Evolutionary conservation across 64 coral and sea anemone genomes (phyloP), one percentile per base, ranked within the genome.

Genomic region (Cladopsammia gracilis): DNA sequence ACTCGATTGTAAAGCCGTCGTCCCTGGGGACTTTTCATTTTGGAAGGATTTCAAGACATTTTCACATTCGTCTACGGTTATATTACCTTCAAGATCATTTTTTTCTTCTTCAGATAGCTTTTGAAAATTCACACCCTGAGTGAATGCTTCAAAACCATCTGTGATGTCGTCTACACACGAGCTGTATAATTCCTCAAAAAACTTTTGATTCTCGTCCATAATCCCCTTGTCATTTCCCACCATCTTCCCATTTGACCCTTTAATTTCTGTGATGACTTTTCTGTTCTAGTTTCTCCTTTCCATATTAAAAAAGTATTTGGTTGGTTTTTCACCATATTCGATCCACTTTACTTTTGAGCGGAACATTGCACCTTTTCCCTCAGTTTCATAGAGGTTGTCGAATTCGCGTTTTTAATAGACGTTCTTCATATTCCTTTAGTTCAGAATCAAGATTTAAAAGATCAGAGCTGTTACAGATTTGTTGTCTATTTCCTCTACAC

Each of bases 371-470:
- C 75, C 75, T 51, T 78, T 23, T 19, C 6, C 75, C 18, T 8
- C 58, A 3, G 22, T 78, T 24, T 78, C 75, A 56, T 25, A 78
- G 6, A 78, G 6, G 12, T 22, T 51, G 13, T 47, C 46, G 18
- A 76, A 3, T 56, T 26, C 75, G 1, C n/a, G 19, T 56, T 78
- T 53, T n/a, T n/a, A n/a, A n/a, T 20, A 57, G n/a, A 24, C 48
- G 44, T n/a, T n/a, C n/a, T 49, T 76, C 73, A 19, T 76, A 76
- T 52, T 76, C 73, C 19, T 78, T n/a, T 58, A 56, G 7, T 58
- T 78, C 50, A n/a, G 50, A 53, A n/a, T 78, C 19, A 57, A 51
- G 10, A 56, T 52, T 25, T 58, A n/a, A 48, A 56, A 22, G n/a
- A 56, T 48, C 44, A 6, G 13, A 3, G 19, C 3, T 8, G 18